phyloP scores from a whole-genome alignment of 53 echinoderm and acorn worm genomes.

The Actinopyga echinites region DNA sequence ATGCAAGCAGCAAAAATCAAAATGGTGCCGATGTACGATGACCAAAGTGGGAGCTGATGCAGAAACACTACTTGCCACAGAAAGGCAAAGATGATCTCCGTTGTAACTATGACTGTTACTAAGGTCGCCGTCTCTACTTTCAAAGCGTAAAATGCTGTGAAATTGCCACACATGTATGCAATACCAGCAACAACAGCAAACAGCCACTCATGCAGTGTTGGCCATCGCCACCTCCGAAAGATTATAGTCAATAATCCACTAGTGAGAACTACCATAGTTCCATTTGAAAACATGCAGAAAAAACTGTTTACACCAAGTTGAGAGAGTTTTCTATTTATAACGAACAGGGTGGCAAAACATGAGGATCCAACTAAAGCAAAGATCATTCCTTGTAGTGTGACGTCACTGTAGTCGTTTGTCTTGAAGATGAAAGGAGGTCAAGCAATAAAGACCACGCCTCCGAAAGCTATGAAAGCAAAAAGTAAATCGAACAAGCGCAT shows the following conservation, averaged over 20 bases:
- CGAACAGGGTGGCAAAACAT: not conserved
- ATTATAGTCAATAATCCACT: not conserved
- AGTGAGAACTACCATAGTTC: not conserved
- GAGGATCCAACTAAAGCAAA: not conserved
- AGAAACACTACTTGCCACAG: not conserved
- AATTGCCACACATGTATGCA: not conserved
- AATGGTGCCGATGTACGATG: not conserved
- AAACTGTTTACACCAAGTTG: not conserved
- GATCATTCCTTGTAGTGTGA: not conserved
- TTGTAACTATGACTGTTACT: not conserved
- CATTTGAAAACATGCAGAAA: not conserved
- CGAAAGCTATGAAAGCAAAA: not conserved
- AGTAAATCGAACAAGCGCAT: not conserved
- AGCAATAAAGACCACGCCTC: not conserved
- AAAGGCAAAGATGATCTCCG: not conserved
- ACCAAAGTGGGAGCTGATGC: not conserved
- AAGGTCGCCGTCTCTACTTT: not conserved
- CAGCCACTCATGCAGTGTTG: not conserved
- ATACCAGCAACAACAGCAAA: not conserved
- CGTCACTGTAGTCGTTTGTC: not conserved
- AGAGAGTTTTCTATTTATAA: not conserved
- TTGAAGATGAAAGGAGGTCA: not conserved
- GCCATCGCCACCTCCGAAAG: not conserved
- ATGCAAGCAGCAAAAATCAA: no score
- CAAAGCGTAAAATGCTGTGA: not conserved